Evolutionary conservation across 1,140 invertebrate species (phyloP), one percentile per base, ranked within the genome.

Genomic region (Octopus bimaculoides): DNA sequence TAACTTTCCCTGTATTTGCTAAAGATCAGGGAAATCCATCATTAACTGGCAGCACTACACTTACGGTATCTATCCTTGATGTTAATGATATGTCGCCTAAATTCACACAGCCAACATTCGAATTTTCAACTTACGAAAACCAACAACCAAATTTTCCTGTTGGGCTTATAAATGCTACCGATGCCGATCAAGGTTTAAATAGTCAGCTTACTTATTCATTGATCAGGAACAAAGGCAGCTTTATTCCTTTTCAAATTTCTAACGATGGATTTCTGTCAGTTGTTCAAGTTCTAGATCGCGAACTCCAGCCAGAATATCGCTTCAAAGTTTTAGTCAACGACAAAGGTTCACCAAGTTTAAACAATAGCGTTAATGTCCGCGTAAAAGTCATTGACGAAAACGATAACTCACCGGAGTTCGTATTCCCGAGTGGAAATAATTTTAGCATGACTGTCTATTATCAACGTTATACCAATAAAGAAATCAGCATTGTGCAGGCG

Each of bases 371-470:
- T n/a, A 93, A 94, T 88, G 93, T 97, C 79, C 91, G 92, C 5
- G 91, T 97, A 61, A 93, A 95, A 85, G 94, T 98, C 52, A 90
- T 95, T 54, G 97, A 98, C 89, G 94, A 96, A 82, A 98, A 98
- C 88, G 96, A 98, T 89, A 95, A 97, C 88, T 92, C 93, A 52
- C 97, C 97, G 0, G 91, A 92, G 81, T 98, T 98, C 90, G 26
- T 41, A 41, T 41, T 41, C 26, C 26, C 26, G 26, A 41, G 26
- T 3, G 26, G 26, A 3, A 41, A 41, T 41, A 41, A 41, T 41
- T 41, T 41, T 41, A 41, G 26, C 26, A 41, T 41, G 26, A 41
- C 26, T 3, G 26, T 41, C 26, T 41, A 41, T 41, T 41, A 41
- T 41, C 26, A 41, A 41, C 26, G 26, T 2, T 41, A 41, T 41